phyloP scores from a whole-genome alignment of 2,113 vertebrate species.

The Alligator mississippiensis region DNA sequence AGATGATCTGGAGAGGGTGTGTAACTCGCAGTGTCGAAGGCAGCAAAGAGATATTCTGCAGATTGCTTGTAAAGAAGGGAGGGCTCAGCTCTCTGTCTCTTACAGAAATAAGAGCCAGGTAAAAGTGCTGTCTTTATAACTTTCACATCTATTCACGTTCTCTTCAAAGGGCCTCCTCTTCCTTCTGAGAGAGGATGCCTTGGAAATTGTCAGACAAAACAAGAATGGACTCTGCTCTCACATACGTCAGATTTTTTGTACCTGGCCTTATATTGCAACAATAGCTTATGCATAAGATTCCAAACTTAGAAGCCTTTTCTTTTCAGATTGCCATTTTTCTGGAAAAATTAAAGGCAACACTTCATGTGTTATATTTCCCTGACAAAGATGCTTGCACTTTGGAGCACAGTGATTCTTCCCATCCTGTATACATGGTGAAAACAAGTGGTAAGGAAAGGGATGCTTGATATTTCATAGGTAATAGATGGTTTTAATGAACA shows the following conservation, averaged over 20 bases:
- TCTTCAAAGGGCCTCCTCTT: not conserved
- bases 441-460: constrained; percentile 79
- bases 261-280: not conserved
- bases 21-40: constrained; percentile 76
- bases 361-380: not conserved
- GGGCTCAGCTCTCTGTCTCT: constrained; percentile 43
- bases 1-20: constrained; percentile 64
- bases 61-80: constrained; percentile 68
- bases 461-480: rapidly evolving
- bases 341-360: constrained; percentile 4
- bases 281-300: not conserved
- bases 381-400: constrained; percentile 38
- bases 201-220: not conserved
- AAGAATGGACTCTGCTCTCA: rapidly evolving
- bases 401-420: not conserved
- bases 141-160: not conserved
- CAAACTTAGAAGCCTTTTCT: not conserved
- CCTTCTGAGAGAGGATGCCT: not conserved
- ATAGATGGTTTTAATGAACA: not conserved
- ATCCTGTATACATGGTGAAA: constrained; percentile 81
- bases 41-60: constrained; percentile 56
- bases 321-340: constrained; percentile 9
- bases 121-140: not conserved
- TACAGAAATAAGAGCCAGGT: constrained; percentile 76
- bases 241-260: rapidly evolving